A percentile compares a stretch with the other conserved stretches of the same genome.
phyloP scores from a whole-genome alignment of 2,113 vertebrate species.

The Dromaius novaehollandiae region DNA sequence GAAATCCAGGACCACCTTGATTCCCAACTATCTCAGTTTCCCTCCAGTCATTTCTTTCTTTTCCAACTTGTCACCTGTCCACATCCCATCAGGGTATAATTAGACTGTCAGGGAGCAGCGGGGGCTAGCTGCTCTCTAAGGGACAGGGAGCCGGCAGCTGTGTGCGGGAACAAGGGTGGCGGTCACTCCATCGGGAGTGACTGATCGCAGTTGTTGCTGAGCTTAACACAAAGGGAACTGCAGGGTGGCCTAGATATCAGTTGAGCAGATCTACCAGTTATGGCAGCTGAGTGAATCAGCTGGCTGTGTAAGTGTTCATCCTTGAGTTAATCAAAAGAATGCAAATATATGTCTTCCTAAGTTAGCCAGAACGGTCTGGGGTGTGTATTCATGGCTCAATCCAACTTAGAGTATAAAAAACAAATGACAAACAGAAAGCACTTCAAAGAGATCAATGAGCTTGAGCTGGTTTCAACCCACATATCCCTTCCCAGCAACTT shows the following conservation, averaged over 20 bases:
- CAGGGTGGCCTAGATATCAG: background rate
- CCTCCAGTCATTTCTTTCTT: too few relatives aligned
- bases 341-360: background rate
- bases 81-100: too few relatives aligned
- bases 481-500: background rate
- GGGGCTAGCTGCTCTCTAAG: background rate
- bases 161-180: background rate
- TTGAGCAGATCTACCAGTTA: too few relatives aligned
- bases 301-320: background rate
- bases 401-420: background rate
- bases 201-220: background rate
- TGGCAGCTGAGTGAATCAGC: background rate
- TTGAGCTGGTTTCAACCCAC: background rate
- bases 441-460: background rate
- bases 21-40: too few relatives aligned
- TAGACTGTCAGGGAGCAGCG: too few relatives aligned
- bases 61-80: too few relatives aligned
- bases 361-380: too few relatives aligned
- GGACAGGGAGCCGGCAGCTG: background rate
- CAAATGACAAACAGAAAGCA: background rate
- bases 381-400: background rate
- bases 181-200: background rate
- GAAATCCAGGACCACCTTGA: too few relatives aligned
- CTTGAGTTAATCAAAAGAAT: background rate
- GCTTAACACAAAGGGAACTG: background rate